Percentiles rank a stretch among this genome's conserved stretches.
Evolutionary conservation across 2,797 vertebrate species (phyloP).

Genomic region (Aplochiton taeniatus): DNA sequence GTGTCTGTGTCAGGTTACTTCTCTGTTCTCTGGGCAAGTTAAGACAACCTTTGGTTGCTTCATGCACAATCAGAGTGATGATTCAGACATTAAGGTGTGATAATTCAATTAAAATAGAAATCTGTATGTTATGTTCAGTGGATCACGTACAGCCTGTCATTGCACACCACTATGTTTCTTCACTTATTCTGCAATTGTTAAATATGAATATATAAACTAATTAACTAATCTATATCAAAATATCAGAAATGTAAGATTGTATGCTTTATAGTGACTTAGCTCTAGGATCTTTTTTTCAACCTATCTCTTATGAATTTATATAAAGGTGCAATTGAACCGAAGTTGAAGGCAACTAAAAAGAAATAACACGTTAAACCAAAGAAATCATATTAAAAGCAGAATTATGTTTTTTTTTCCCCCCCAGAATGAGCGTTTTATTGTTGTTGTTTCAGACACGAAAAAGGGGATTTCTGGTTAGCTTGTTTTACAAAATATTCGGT

Average conservation of each 20-base stretch:
- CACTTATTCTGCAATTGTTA: conserved; percentile 29
- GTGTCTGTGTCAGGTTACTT: conserved; percentile 14
- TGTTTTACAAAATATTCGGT: neutral
- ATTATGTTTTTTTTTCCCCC: conserved; percentile 22
- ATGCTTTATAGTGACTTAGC: too few species aligned
- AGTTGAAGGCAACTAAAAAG: neutral
- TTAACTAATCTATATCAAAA: too few species aligned
- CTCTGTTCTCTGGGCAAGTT: conserved; percentile 58
- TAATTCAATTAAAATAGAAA: conserved; percentile 13
- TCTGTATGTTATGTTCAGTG: conserved; percentile 16
- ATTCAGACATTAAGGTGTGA: conserved; percentile 39
- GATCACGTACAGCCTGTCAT: conserved; percentile 18
- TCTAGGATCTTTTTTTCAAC: too few species aligned
- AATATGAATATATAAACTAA: neutral
- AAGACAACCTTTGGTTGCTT: conserved; percentile 60
- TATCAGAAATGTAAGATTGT: too few species aligned
- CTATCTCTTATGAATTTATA: too few species aligned
- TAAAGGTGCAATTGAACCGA: too few species aligned
- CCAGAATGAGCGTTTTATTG: neutral
- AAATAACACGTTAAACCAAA: conserved; percentile 35
- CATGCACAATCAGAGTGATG: conserved; percentile 51
- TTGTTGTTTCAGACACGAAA: too few species aligned
- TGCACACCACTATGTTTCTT: conserved; percentile 18
- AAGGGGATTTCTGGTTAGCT: too few species aligned
- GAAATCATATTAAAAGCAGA: conserved; percentile 32